Conservation (phyloP, 2,888 invertebrate species). For the Sialis lutaria region DNA sequence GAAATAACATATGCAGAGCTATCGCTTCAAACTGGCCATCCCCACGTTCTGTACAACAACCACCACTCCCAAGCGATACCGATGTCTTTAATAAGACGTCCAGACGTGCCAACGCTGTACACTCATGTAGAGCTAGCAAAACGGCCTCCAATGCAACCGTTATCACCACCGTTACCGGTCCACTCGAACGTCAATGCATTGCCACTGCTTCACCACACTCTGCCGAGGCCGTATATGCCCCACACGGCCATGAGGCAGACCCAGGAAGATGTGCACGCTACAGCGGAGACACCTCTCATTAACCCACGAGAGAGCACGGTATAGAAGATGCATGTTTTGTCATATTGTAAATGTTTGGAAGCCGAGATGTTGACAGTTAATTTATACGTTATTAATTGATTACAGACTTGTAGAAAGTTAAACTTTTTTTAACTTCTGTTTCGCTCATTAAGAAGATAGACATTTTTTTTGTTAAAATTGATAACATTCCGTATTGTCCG, state of each 20-base stretch:
- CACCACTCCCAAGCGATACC: conserved; percentile 22
- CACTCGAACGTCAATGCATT: conserved; percentile 21
- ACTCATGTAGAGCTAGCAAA: conserved; percentile 32
- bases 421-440: too few species aligned
- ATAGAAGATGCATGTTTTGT: conserved; percentile 1
- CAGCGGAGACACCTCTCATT: conserved; percentile 23
- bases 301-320: conserved; percentile 11
- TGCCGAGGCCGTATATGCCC: conserved; percentile 19
- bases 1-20: conserved; percentile 39
- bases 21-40: conserved; percentile 17
- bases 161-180: conserved; percentile 22
- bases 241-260: conserved; percentile 17
- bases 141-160: conserved; percentile 17
- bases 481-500: too few species aligned
- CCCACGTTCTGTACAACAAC: conserved; percentile 24
- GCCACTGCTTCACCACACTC: conserved; percentile 23
- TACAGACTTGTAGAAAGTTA: too few species aligned
- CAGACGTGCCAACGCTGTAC: conserved; percentile 32
- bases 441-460: too few species aligned
- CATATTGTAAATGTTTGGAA: too few species aligned
- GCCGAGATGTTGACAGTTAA: too few species aligned
- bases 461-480: too few species aligned
- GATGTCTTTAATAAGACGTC: conserved; percentile 24
- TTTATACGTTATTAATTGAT: too few species aligned
- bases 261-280: conserved; percentile 19